A percentile compares a stretch with the other conserved stretches of the same genome.
These are phyloP conservation scores for Dolichomitus sp. DNA, from an alignment of 2,888 invertebrate genomes.

Conservation along the genomic window DNA sequence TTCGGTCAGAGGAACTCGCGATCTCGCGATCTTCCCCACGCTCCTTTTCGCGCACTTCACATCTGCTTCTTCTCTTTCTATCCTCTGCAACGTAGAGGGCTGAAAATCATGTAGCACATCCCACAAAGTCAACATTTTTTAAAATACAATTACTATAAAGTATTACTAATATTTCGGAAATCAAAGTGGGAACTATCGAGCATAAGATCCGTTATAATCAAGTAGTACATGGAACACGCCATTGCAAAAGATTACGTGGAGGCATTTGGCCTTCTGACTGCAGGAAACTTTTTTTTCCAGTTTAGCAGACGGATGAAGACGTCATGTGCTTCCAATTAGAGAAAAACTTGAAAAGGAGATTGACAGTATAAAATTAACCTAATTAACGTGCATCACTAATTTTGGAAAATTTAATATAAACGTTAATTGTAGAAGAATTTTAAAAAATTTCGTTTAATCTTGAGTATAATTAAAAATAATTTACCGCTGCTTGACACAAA, in stretches of 20 bases:
- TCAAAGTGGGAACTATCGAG: background rate
- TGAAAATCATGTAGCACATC: constrained; percentile 5
- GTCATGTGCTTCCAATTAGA: background rate
- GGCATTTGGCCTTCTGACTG: background rate
- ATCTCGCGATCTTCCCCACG: constrained; percentile 19
- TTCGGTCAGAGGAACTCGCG: constrained; percentile 17
- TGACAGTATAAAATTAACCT: background rate
- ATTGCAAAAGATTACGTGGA: background rate
- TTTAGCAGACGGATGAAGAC: background rate
- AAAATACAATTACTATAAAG: background rate
- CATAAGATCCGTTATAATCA: background rate
- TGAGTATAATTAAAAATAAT: too few relatives aligned
- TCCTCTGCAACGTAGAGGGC: background rate
- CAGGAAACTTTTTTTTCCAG: background rate
- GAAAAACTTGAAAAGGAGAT: background rate
- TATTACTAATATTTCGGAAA: background rate
- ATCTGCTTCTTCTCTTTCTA: background rate
- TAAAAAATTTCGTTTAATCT: too few relatives aligned
- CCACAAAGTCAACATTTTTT: background rate
- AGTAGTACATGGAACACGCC: background rate
- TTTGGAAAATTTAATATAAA: too few relatives aligned
- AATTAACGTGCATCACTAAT: too few relatives aligned
- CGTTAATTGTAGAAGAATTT: too few relatives aligned
- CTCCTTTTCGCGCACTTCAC: constrained; percentile 7
- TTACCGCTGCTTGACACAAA: too few relatives aligned